Evolutionary conservation across 2,797 vertebrate genomes (phyloP).

Genomic region (Acomys russatus): DNA sequence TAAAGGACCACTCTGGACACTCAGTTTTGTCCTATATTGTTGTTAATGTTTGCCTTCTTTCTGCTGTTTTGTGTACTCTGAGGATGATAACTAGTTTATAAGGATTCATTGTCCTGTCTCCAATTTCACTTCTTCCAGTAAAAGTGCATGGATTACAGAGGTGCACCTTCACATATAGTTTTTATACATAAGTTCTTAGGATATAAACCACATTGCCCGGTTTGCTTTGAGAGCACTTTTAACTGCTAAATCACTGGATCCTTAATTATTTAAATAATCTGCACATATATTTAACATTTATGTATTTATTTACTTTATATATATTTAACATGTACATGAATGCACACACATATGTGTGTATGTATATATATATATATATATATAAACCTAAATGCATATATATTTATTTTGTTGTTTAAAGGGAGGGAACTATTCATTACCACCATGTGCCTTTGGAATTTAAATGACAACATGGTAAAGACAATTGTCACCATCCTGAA

Average conservation of each 20-base stretch:
- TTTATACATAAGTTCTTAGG: no score
- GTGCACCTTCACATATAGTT: not conserved
- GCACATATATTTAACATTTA: not conserved
- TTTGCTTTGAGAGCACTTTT: not conserved
- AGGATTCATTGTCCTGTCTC: not conserved
- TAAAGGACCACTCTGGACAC: not conserved
- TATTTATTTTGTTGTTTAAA: not conserved
- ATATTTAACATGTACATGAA: not conserved
- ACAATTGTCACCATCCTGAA: not conserved
- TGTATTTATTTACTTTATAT: not conserved
- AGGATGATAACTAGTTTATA: not conserved
- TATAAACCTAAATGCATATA: not conserved
- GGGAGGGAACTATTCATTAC: no score
- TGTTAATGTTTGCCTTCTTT: not conserved
- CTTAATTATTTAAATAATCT: slow-evolving; percentile 5
- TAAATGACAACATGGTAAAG: not conserved
- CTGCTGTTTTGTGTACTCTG: not conserved
- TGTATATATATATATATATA: not conserved
- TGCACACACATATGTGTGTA: no score
- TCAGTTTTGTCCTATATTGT: not conserved
- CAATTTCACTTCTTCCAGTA: not conserved
- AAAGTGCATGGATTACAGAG: not conserved
- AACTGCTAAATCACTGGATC: not conserved
- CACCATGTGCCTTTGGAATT: not conserved
- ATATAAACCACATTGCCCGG: not conserved